Conservation (phyloP, 2,888 invertebrate species). For the Drosophila austrosaltans region DNA sequence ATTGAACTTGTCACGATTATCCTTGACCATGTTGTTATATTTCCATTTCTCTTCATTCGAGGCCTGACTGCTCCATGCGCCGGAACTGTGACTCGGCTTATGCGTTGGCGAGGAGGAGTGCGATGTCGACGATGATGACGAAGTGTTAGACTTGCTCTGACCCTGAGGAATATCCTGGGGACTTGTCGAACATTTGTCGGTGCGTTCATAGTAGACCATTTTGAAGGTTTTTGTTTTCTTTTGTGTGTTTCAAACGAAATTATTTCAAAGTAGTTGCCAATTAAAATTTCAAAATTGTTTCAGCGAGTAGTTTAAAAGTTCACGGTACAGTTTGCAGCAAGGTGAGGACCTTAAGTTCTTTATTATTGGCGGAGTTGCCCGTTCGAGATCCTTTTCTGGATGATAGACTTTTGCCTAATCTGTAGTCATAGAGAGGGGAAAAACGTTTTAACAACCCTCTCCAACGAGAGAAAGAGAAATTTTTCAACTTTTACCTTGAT, state of each 20-base stretch:
- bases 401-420: conserved; percentile 81
- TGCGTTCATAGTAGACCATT: conserved; percentile 82
- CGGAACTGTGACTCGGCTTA: conserved; percentile 36
- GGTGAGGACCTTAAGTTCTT: conserved; percentile 83
- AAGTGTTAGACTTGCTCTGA: conserved; percentile 25
- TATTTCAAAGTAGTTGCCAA: conserved; percentile 31
- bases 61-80: conserved; percentile 69
- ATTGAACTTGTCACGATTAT: conserved; percentile 82
- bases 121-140: not conserved
- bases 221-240: conserved; percentile 33
- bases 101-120: not conserved
- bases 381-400: conserved; percentile 82
- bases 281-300: conserved; percentile 43
- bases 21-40: conserved; percentile 81
- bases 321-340: conserved; percentile 83
- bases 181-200: conserved; percentile 74
- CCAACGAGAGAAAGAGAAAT: not conserved
- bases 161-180: conserved; percentile 50
- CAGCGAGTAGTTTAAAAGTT: conserved; percentile 53
- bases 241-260: conserved; percentile 8
- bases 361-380: conserved; percentile 82
- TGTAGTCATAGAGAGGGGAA: conserved; percentile 32
- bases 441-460: not conserved
- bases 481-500: conserved; percentile 46
- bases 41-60: conserved; percentile 81